These are phyloP conservation scores for Uromys caudimaculatus DNA, from an alignment of 2,797 vertebrate genomes.

Conservation along the genomic window DNA sequence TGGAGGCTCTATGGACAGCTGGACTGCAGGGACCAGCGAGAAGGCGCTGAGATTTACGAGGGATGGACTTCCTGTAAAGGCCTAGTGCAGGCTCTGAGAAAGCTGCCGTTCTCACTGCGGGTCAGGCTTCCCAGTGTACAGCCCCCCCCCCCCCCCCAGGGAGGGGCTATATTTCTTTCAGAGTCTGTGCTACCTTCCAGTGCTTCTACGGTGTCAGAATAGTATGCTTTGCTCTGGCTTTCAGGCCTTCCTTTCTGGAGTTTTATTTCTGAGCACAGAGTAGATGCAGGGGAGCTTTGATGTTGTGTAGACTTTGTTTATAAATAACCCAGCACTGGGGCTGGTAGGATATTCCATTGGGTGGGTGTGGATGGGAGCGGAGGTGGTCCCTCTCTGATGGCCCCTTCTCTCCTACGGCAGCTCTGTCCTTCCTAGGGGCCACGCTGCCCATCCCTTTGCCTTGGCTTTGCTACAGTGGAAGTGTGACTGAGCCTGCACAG, in stretches of 20 bases:
- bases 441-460: not conserved
- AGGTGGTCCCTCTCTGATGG: not conserved
- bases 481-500: not conserved
- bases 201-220: fast-evolving
- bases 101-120: fast-evolving
- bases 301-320: not conserved
- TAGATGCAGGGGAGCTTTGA: not conserved
- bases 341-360: not conserved
- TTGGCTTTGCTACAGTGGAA: not conserved
- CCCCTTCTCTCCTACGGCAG: not conserved
- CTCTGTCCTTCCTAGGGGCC: not conserved
- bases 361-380: not conserved
- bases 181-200: fast-evolving
- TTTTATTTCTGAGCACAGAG: not conserved
- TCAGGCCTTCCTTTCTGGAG: not conserved
- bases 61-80: not conserved
- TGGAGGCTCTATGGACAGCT: not conserved
- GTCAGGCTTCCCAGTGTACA: fast-evolving
- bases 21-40: fast-evolving
- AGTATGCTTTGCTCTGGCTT: not conserved
- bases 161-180: fast-evolving
- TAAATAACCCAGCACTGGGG: not conserved
- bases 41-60: fast-evolving
- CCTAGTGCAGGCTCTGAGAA: not conserved
- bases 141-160: too few relatives aligned